These are phyloP conservation scores for Oncopodura yosiiana DNA, from an alignment of 1,140 invertebrate genomes.

Conservation along the genomic window DNA sequence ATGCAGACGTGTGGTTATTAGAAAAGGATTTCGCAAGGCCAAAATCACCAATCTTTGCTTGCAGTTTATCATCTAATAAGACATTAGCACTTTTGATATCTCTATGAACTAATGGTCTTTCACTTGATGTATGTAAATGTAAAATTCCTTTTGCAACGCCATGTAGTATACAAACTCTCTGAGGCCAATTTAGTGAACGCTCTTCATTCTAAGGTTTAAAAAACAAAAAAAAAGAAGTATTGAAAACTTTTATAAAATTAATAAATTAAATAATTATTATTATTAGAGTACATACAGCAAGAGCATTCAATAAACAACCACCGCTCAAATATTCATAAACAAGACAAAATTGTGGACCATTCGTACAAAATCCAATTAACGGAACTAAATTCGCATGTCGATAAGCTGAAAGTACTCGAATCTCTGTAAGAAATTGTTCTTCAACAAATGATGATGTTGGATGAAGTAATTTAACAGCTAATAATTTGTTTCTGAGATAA, in stretches of 20 bases:
- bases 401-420: constrained; percentile 45
- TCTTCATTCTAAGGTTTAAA: not conserved
- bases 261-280: not conserved
- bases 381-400: constrained; percentile 56
- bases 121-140: constrained; percentile 51
- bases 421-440: constrained; percentile 56
- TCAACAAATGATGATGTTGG: constrained; percentile 40
- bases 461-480: constrained; percentile 55
- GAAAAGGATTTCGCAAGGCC: constrained; percentile 53
- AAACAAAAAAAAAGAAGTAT: not conserved
- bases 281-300: constrained; percentile 41
- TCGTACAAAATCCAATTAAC: constrained; percentile 53
- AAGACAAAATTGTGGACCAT: constrained; percentile 45
- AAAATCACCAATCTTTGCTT: constrained; percentile 64
- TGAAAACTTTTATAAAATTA: not conserved
- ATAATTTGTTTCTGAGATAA: constrained; percentile 40
- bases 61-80: constrained; percentile 51
- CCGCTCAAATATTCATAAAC: constrained; percentile 58
- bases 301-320: constrained; percentile 54
- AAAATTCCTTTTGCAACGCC: constrained; percentile 52
- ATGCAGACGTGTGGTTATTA: constrained; percentile 36
- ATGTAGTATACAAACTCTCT: constrained; percentile 49
- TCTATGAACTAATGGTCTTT: constrained; percentile 54
- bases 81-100: constrained; percentile 71
- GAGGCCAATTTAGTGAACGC: constrained; percentile 40